Percentiles rank a stretch among this genome's conserved stretches.
phyloP scores from a whole-genome alignment of 2,888 invertebrate genomes.

The Pseudococcus jackbeardsleyi region DNA sequence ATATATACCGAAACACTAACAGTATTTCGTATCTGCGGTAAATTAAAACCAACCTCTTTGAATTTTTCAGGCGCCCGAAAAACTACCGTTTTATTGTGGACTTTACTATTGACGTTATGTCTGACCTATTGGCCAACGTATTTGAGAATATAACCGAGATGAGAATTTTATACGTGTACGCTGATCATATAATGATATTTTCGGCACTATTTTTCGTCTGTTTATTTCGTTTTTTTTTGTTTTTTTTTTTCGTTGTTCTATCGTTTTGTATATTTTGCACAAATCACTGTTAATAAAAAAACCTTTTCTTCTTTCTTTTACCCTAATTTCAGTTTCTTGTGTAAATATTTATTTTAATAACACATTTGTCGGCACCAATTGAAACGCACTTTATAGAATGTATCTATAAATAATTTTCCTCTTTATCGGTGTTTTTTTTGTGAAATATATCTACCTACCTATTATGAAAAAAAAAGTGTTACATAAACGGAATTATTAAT shows the following conservation, averaged over 20 bases:
- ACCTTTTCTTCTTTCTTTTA: conserved; percentile 2
- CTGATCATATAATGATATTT: conserved; percentile 30
- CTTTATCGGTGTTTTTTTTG: conserved; percentile 45
- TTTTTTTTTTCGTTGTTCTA: not conserved
- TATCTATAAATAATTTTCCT: conserved; percentile 14
- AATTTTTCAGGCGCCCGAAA: conserved; percentile 33
- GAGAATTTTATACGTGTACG: conserved; percentile 2
- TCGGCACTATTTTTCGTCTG: not conserved
- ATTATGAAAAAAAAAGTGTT: conserved; percentile 17
- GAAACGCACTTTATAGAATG: conserved; percentile 28
- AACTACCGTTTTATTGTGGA: conserved; percentile 14
- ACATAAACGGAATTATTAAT: conserved; percentile 23
- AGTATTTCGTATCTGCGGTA: not conserved
- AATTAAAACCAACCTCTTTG: conserved; percentile 18
- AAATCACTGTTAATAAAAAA: conserved; percentile 40
- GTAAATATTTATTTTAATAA: conserved; percentile 19
- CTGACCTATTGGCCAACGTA: not conserved
- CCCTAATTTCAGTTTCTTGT: conserved; percentile 32
- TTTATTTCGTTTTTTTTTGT: not conserved
- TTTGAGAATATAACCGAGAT: not conserved
- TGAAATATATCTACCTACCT: not conserved
- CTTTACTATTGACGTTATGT: conserved; percentile 34
- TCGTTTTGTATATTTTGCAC: conserved; percentile 44
- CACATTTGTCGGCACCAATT: conserved; percentile 37
- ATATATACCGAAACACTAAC: not conserved